Evolutionary conservation across 2,888 invertebrate species (phyloP), one percentile per base, ranked within the genome.

Genomic region (Phorcus lineatus): DNA sequence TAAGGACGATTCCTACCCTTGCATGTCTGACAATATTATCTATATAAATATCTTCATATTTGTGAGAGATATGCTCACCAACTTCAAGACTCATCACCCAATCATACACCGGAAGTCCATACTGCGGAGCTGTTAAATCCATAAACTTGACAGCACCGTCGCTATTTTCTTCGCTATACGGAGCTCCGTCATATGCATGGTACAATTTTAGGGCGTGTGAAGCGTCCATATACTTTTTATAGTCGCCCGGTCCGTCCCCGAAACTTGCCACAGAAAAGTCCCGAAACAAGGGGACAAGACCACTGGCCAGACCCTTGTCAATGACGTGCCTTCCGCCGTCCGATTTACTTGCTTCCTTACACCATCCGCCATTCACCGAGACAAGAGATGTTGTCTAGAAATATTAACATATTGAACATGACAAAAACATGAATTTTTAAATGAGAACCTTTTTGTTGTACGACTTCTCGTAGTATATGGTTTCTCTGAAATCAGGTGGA

Each of bases 11-110:
- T 2, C 77, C 77, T 19, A 22, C 55, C n/a, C 40, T 80, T 1
- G 85, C 84, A 80, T 86, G 86, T 4, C 86, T 74, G 13, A 80
- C 82, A 19, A 86, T 78, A 57, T 86, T 86, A 66, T 86, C 84
- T 1, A 86, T 19, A 75, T 80, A 86, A 16, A 83, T 67, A 19
- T 77, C 79, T 75, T 86, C 85, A 54, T 62, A 85, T n/a, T 85
- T 2, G 2, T 28, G 52, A 13, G 86, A 85, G 70, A 86, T 85
- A 74, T 86, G 86, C 76, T 86, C 86, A 0, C 85, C 86, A 0
- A 86, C 83, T n/a, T 77, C 62, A 0, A 77, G 13, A 36, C 77
- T 55, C 16, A 77, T 19, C 2, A 77, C 31, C 77, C 77, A 77
- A 55, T 77, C 77, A 53, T 77, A 77, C 2, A 77, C 57, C 62